Percentiles rank a stretch among this genome's conserved stretches.
These are phyloP conservation scores for Amblyopsis hoosieri DNA, from an alignment of 2,797 vertebrate genomes.

Conservation along the genomic window DNA sequence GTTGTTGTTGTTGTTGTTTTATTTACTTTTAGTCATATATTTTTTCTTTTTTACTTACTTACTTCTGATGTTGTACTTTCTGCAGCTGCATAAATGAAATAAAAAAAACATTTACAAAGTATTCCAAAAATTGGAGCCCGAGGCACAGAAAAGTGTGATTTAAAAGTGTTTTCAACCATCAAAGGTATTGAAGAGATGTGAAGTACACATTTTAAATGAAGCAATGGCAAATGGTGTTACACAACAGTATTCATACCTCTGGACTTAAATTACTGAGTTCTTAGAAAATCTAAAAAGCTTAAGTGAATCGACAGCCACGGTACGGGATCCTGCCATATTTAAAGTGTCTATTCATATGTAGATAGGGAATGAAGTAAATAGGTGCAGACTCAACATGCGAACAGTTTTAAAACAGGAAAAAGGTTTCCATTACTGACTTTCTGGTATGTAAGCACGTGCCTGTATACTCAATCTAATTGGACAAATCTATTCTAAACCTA, in stretches of 20 bases:
- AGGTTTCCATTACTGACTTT: too few relatives aligned
- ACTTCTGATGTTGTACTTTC: not conserved
- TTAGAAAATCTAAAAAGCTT: not conserved
- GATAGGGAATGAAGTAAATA: not conserved
- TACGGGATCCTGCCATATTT: too few relatives aligned
- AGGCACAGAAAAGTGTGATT: not conserved
- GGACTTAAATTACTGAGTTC: not conserved
- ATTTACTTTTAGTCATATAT: not conserved
- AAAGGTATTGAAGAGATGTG: not conserved
- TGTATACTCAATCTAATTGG: too few relatives aligned
- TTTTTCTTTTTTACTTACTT: not conserved
- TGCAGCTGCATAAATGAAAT: not conserved
- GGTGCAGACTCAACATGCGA: too few relatives aligned
- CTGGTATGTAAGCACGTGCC: too few relatives aligned
- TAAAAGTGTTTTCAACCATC: not conserved
- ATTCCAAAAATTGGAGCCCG: not conserved
- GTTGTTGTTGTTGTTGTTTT: too few relatives aligned
- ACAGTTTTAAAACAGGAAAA: too few relatives aligned
- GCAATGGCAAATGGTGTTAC: conserved; percentile 5
- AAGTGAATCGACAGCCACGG: not conserved
- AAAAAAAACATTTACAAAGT: too few relatives aligned
- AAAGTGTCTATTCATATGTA: not conserved
- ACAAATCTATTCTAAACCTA: too few relatives aligned
- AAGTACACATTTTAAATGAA: not conserved
- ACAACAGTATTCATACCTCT: not conserved